Evolutionary conservation across 2,113 vertebrate genomes (phyloP), one percentile per base, ranked within the genome.

Genomic region (Panurus biarmicus): DNA sequence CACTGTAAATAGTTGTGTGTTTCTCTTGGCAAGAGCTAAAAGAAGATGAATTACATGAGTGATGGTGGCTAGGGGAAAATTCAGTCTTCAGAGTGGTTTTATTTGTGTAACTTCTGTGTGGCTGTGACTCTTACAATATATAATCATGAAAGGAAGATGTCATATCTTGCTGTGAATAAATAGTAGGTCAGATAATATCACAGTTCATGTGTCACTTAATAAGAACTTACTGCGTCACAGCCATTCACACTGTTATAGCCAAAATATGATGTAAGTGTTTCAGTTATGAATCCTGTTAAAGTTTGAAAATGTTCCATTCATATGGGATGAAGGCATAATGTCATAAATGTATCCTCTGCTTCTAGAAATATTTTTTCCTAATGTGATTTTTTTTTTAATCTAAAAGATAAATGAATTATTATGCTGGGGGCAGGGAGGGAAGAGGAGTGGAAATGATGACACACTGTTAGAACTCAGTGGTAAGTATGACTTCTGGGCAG

Each of bases 161-260:
- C 1, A 4, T 83, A 54, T 92, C 79, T 74, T 2, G 4, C 82
- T 92, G 75, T 93, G 90, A 94, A 66, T 85, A 79, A 91, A 76
- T 54, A 93, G 33, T 54, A 83, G 51, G 64, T 91, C 87, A 89
- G 93, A 94, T 94, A 95, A 36, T 75, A 91, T 91, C 85, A 76
- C 48, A 42, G 47, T 83, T 83, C 12, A 5, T n/a, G 17, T 85
- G 82, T 67, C 75, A 90, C 67, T 77, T 74, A 83, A 70, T 70
- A 40, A 85, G 67, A 85, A 82, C 28, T 77, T 67, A 65, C 28
- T 81, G 4, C 73, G 51, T 69, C 47, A 87, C 72, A 81, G 56
- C 22, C 10, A 44, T 87, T 94, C 47, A 24, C 28, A 60, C n/a
- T 91, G 33, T 66, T 94, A 40, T 2, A 87, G 91, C 78, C 78